Percentiles rank a stretch among this genome's conserved stretches.
These are phyloP conservation scores for Meloidogyne hapla DNA, from an alignment of 1,140 invertebrate species.

Conservation along the genomic window DNA sequence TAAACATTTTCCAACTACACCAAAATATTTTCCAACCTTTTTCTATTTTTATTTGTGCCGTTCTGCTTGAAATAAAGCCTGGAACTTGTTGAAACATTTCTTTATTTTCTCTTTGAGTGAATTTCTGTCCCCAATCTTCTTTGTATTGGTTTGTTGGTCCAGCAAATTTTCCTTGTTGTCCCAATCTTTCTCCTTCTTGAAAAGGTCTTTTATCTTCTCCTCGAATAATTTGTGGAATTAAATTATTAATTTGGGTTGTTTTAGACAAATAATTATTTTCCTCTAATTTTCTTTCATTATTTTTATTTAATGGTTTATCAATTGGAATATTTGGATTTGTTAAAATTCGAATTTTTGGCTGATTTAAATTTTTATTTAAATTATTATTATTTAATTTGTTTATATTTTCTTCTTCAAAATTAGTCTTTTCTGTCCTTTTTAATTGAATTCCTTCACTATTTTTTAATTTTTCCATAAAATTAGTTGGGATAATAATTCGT, in stretches of 20 bases:
- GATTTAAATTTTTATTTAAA: background rate
- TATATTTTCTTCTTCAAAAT: background rate
- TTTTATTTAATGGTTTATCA: background rate
- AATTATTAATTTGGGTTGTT: background rate
- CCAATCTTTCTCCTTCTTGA: slow-evolving; percentile 22
- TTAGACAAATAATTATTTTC: slow-evolving; percentile 22
- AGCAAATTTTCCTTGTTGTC: slow-evolving; percentile 32
- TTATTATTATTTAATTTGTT: background rate
- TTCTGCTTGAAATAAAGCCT: background rate
- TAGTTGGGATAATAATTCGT: slow-evolving; percentile 24
- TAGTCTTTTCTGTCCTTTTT: background rate
- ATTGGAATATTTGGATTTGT: slow-evolving; percentile 17
- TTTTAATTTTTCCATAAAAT: slow-evolving; percentile 20
- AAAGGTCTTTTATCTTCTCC: slow-evolving; percentile 34
- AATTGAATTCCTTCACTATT: slow-evolving; percentile 13
- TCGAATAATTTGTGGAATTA: slow-evolving; percentile 16
- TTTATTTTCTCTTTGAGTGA: background rate
- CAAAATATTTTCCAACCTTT: background rate
- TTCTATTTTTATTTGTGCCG: no score
- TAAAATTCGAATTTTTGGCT: background rate
- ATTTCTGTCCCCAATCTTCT: slow-evolving; percentile 34
- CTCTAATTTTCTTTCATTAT: background rate
- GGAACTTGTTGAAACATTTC: background rate
- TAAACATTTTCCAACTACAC: background rate
- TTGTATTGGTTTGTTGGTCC: slow-evolving; percentile 40